These are phyloP conservation scores for Neolamprologus kungweensis DNA, from an alignment of 2,113 vertebrate genomes.

Conservation along the genomic window DNA sequence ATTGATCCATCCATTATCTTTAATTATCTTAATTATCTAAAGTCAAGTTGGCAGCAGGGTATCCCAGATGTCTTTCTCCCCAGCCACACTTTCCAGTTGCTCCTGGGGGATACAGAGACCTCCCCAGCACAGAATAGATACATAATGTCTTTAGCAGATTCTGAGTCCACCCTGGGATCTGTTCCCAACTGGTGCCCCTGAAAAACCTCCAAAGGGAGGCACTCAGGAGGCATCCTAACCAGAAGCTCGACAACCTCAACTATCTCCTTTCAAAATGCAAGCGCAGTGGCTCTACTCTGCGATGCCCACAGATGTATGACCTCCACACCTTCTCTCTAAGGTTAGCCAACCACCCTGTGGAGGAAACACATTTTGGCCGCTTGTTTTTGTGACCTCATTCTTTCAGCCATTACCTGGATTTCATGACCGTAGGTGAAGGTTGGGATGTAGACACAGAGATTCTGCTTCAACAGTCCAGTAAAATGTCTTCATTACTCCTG, in stretches of 20 bases:
- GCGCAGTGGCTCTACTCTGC: neutral
- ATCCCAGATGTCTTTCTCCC: neutral
- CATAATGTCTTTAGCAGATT: neutral
- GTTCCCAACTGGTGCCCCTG: neutral
- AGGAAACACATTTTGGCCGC: neutral
- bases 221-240: neutral
- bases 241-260: neutral
- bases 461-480: neutral
- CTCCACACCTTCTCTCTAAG: neutral
- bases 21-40: neutral
- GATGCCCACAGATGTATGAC: neutral
- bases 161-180: neutral
- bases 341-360: neutral
- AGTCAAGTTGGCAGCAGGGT: neutral
- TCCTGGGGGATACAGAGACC: neutral
- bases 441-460: accelerated
- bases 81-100: neutral
- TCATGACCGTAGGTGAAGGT: neutral
- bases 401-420: neutral
- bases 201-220: neutral
- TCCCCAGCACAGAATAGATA: neutral
- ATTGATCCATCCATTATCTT: neutral
- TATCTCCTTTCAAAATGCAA: neutral
- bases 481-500: neutral
- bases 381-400: neutral